A percentile compares a stretch with the other conserved stretches of the same genome.
Evolutionary conservation across 1,140 invertebrate genomes (phyloP).

Genomic region (Caerostris darwini): DNA sequence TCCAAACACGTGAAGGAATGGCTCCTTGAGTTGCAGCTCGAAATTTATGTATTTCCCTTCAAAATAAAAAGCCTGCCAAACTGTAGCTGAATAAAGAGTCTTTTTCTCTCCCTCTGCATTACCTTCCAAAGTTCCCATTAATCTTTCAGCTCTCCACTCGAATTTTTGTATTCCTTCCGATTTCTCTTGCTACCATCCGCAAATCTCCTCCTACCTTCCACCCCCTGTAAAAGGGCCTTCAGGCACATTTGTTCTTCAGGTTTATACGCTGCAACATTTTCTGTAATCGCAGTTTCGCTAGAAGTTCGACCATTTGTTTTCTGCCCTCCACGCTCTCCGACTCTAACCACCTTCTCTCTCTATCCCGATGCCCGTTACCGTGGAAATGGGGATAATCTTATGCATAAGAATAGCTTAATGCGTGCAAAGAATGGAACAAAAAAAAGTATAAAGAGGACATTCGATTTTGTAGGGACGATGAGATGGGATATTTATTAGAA

Average conservation of each 20-base stretch:
- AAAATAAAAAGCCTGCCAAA: constrained; percentile 33
- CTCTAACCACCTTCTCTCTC: too few species aligned
- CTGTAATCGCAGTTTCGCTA: constrained; percentile 70
- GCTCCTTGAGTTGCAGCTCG: neutral
- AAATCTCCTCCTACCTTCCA: constrained; percentile 41
- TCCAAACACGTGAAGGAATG: neutral
- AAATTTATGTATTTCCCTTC: constrained; percentile 37
- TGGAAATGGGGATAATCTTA: too few species aligned
- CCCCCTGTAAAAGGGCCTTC: constrained; percentile 65
- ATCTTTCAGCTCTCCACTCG: constrained; percentile 50
- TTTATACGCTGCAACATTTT: constrained; percentile 74
- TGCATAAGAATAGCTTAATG: too few species aligned
- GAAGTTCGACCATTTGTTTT: constrained; percentile 72
- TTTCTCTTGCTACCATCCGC: constrained; percentile 51
- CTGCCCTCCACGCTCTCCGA: neutral
- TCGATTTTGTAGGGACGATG: neutral
- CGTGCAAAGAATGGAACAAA: too few species aligned
- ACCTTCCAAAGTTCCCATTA: constrained; percentile 67
- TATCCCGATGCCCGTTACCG: neutral
- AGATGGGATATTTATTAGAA: neutral
- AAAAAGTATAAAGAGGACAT: too few species aligned
- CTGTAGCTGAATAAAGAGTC: constrained; percentile 32
- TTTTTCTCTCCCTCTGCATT: constrained; percentile 57
- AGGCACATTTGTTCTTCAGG: constrained; percentile 71
- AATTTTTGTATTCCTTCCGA: constrained; percentile 48